Evolutionary conservation across 2,113 vertebrate genomes (phyloP).

Genomic region (Ranitomeya variabilis): DNA sequence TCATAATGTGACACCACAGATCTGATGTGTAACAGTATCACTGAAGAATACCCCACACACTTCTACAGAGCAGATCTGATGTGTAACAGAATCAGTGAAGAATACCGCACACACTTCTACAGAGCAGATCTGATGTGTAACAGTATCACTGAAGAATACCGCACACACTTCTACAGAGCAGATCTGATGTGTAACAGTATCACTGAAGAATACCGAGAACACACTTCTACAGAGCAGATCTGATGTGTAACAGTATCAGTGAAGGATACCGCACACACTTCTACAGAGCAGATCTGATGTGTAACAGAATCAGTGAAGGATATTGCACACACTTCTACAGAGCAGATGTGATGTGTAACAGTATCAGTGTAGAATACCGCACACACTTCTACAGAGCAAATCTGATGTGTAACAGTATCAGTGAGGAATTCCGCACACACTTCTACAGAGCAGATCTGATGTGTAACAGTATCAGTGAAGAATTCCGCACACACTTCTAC

Average conservation of each 20-base stretch:
- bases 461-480: background rate
- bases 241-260: background rate
- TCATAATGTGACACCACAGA: too few species aligned
- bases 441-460: background rate
- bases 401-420: background rate
- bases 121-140: background rate
- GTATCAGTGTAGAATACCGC: too few species aligned
- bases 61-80: background rate
- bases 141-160: background rate
- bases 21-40: too few species aligned
- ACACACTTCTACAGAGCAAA: too few species aligned
- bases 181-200: background rate
- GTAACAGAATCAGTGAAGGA: background rate
- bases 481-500: too few species aligned
- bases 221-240: background rate
- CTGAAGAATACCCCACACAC: too few species aligned
- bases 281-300: background rate
- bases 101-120: background rate
- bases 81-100: background rate
- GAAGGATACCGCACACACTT: too few species aligned
- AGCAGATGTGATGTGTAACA: background rate
- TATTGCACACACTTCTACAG: background rate
- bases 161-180: too few species aligned
- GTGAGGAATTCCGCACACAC: background rate
- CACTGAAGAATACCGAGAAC: background rate